Base-by-base conservation (phyloP, 2,888 invertebrate species). In the Aspidiotus rigidus region DNA sequence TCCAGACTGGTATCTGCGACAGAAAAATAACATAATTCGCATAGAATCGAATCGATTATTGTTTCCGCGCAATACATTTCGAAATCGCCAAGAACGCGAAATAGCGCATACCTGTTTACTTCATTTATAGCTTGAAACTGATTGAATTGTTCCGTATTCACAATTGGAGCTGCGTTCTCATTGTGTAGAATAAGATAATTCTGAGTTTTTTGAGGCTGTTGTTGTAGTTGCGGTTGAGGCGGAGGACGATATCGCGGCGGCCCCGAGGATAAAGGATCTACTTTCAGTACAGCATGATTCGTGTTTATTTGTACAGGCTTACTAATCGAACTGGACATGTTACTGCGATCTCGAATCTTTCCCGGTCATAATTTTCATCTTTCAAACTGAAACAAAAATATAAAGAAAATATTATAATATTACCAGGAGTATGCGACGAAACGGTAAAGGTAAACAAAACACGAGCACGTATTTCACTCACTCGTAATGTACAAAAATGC, bases 1-100 rank as follows among this genome's bases (percentile, higher is more conserved):
- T 62, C 66, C 66, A 49, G 70, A 66, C 42, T 71, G 72, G 44
- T 71, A 71, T 64, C 72, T 72, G 16, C 69, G n/a, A 28, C 2
- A 28, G 28, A 28, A 28, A 28, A 28, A 28, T 28, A 28, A 28
- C 28, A 28, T 28, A 28, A 28, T 28, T 28, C 28, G n/a, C n/a
- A 28, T 28, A 28, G 1, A 5, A 28, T 28, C 28, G 2, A 28
- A 28, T 28, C 28, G 28, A 28, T 1, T 3, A 28, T 28, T 28
- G 28, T 28, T 28, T 28, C 28, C 2, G 16, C 15, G 5, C 1
- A 2, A 6, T 57, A 17, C 15, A 57, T 11, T n/a, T 3, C 11
- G 2, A n/a, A 57, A 57, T 11, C 10, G 57, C 57, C 11, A 11
- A 57, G 15, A 57, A n/a, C 15, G 57, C 15, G 57, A 28, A 57